Evolutionary conservation across 2,888 invertebrate species (phyloP).

Genomic region (Theristus sp.): DNA sequence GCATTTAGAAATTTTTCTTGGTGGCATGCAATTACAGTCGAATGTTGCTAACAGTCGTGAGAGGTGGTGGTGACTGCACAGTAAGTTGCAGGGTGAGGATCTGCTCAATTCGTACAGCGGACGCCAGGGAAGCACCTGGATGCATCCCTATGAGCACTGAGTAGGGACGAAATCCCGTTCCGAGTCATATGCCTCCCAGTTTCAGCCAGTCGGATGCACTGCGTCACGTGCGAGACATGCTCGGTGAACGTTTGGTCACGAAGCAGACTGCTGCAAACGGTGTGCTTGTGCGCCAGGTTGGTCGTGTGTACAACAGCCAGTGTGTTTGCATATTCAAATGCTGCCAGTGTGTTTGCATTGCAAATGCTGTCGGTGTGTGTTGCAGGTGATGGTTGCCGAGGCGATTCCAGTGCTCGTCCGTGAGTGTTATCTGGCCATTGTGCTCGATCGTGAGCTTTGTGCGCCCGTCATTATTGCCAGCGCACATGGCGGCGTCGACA

Average conservation of each 20-base stretch:
- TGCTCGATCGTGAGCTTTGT: constrained; percentile 71
- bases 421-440: constrained; percentile 88
- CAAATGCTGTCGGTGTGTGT: not conserved
- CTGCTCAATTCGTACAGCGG: no score
- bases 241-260: constrained; percentile 77
- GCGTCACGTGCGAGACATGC: constrained; percentile 70
- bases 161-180: no score
- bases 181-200: no score
- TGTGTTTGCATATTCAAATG: not conserved
- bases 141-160: no score
- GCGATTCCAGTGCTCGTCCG: constrained; percentile 68
- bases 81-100: no score
- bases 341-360: not conserved
- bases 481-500: constrained; percentile 89
- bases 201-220: no score
- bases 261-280: constrained; percentile 90
- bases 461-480: constrained; percentile 91
- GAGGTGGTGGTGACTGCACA: no score
- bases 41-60: no score
- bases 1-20: no score
- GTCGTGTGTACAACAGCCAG: not conserved
- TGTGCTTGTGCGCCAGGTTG: constrained; percentile 70
- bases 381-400: constrained; percentile 75
- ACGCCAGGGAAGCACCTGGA: no score
- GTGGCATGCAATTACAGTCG: no score